These are phyloP conservation scores for Neosalanx taihuensis DNA, from an alignment of 2,797 vertebrate species.

Conservation along the genomic window DNA sequence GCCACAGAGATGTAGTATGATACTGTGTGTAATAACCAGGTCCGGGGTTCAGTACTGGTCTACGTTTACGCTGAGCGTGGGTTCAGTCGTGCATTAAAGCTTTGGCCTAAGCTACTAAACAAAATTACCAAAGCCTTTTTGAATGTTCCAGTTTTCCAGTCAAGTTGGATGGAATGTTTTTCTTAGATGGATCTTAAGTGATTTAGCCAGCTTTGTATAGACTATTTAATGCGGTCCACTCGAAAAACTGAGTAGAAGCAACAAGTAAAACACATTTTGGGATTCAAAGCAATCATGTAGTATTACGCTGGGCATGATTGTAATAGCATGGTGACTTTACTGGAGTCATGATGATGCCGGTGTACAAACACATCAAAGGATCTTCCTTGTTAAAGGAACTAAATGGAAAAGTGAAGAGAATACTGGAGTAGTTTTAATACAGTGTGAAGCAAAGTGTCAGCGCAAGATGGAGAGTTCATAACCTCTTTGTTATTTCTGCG, in stretches of 20 bases:
- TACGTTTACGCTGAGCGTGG: constrained; percentile 38
- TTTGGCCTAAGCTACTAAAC: constrained; percentile 41
- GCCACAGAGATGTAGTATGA: constrained; percentile 48
- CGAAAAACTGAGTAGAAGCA: too few relatives aligned
- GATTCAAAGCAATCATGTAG: constrained; percentile 23
- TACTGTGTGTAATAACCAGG: constrained; percentile 41
- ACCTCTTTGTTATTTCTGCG: constrained; percentile 61
- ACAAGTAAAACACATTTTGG: constrained; percentile 2
- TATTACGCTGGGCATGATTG: constrained; percentile 27
- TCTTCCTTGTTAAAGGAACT: constrained; percentile 43
- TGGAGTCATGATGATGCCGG: constrained; percentile 17
- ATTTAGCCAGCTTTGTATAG: background rate
- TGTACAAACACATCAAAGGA: constrained; percentile 41
- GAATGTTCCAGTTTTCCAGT: constrained; percentile 24
- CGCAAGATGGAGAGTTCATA: constrained; percentile 41
- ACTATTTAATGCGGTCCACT: background rate
- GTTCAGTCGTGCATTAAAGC: constrained; percentile 51
- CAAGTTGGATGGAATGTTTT: constrained; percentile 21
- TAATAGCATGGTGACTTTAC: constrained; percentile 23
- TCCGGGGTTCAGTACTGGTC: constrained; percentile 51
- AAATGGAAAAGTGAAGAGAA: constrained; percentile 37
- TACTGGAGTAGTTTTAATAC: constrained; percentile 44
- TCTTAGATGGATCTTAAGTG: constrained; percentile 1
- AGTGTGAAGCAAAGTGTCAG: constrained; percentile 55
- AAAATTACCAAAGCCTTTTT: constrained; percentile 43